phyloP scores from a whole-genome alignment of 2,888 invertebrate genomes.

The Hermaeophaga mercurialis region DNA sequence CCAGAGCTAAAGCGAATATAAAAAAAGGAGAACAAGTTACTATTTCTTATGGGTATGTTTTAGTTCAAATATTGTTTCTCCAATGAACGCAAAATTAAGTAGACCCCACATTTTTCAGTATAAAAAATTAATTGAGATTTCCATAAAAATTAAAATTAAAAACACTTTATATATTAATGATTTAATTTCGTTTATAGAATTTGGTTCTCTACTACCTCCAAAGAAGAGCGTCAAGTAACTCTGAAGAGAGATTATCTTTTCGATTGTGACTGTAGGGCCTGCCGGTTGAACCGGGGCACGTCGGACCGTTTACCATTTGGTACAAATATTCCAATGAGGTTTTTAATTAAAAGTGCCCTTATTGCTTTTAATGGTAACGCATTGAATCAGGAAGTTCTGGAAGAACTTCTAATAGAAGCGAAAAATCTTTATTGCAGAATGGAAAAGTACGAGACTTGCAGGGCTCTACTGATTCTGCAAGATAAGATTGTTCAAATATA shows the following conservation, averaged over 20 bases:
- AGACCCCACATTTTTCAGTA: too few relatives aligned
- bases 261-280: conserved; percentile 27
- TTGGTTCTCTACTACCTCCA: conserved; percentile 1
- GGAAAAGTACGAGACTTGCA: conserved; percentile 17
- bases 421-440: neutral
- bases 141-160: too few relatives aligned
- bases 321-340: conserved; percentile 4
- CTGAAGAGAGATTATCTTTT: conserved; percentile 17
- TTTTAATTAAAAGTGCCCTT: neutral
- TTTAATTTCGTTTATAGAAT: neutral
- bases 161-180: too few relatives aligned
- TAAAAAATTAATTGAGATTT: too few relatives aligned
- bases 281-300: conserved; percentile 24
- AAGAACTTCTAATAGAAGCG: conserved; percentile 8
- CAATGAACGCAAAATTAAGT: too few relatives aligned
- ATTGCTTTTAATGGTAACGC: neutral
- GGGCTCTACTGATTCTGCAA: conserved; percentile 11
- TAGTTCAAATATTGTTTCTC: too few relatives aligned
- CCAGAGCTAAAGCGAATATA: too few relatives aligned
- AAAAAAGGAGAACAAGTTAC: too few relatives aligned
- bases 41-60: too few relatives aligned
- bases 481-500: conserved; percentile 15
- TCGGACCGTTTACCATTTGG: neutral
- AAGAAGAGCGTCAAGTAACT: conserved; percentile 4
- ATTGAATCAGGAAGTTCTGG: conserved; percentile 8